Evolutionary conservation across 2,797 vertebrate species (phyloP).

Genomic region (Rhabdophis nuchalis): DNA sequence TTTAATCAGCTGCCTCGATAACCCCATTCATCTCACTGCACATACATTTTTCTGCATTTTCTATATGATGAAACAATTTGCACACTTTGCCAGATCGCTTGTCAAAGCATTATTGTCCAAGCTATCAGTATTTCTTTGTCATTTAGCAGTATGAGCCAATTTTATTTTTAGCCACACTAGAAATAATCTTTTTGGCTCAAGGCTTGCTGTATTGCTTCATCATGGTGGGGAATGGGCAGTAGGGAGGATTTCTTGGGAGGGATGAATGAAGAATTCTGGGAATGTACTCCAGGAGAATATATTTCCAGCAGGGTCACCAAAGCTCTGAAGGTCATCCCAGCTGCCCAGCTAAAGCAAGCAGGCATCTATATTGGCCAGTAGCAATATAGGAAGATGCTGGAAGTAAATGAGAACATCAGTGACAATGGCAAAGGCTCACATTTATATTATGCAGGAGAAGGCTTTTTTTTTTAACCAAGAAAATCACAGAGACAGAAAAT

Average conservation of each 20-base stretch:
- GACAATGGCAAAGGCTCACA: not conserved
- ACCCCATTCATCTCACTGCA: constrained; percentile 45
- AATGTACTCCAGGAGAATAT: not conserved
- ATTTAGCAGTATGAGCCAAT: not conserved
- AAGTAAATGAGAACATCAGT: not conserved
- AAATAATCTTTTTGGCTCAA: not conserved
- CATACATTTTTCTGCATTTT: rapidly evolving
- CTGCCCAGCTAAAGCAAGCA: not conserved
- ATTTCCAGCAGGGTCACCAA: not conserved
- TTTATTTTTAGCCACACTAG: constrained; percentile 15
- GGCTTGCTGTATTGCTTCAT: not conserved
- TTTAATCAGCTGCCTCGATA: constrained; percentile 36
- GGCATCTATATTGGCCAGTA: not conserved
- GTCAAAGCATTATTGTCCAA: not conserved
- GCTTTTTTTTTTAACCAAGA: not conserved
- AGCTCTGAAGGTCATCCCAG: not conserved
- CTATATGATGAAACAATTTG: constrained; percentile 36
- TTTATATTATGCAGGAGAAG: not conserved
- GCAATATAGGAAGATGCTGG: not conserved
- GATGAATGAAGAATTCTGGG: not conserved
- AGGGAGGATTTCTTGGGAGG: not conserved
- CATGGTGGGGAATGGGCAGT: not conserved
- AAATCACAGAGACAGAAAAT: not conserved
- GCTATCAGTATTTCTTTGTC: constrained; percentile 2
- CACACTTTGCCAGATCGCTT: constrained; percentile 11